Evolutionary conservation across 2,888 invertebrate genomes (phyloP).

Genomic region (Sceliomorpha sp.): DNA sequence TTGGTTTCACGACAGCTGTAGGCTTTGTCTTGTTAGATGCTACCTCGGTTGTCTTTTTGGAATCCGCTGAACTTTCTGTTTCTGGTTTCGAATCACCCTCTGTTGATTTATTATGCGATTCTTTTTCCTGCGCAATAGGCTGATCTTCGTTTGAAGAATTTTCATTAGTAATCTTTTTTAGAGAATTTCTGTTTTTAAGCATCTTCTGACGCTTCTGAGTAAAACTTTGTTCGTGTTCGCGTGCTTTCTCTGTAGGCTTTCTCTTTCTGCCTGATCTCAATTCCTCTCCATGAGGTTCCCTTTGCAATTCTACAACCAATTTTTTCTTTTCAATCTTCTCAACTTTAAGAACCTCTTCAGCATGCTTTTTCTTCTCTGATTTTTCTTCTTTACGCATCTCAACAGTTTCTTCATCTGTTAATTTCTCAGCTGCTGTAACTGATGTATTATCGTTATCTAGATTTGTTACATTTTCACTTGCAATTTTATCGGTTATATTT

Average conservation of each 20-base stretch:
- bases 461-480: conserved; percentile 13
- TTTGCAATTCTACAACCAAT: conserved; percentile 3
- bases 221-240: conserved; percentile 71
- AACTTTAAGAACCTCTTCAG: conserved; percentile 29
- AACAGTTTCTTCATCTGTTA: conserved; percentile 8
- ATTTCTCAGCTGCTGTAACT: neutral
- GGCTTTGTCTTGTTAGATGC: conserved; percentile 32
- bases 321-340: conserved; percentile 34
- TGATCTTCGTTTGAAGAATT: conserved; percentile 18
- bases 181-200: conserved; percentile 57
- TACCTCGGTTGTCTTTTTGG: conserved; percentile 22
- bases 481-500: conserved; percentile 16
- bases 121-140: conserved; percentile 4
- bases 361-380: conserved; percentile 28
- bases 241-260: conserved; percentile 76
- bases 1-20: conserved; percentile 31
- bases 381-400: conserved; percentile 31
- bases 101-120: neutral
- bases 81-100: conserved; percentile 2
- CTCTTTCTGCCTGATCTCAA: conserved; percentile 76
- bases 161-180: conserved; percentile 13
- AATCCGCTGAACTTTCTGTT: too few relatives aligned
- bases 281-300: conserved; percentile 63
- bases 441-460: too few relatives aligned
- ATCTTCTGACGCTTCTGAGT: conserved; percentile 74